phyloP scores from a whole-genome alignment of 1,140 invertebrate genomes.

The Pissodes strobi region DNA sequence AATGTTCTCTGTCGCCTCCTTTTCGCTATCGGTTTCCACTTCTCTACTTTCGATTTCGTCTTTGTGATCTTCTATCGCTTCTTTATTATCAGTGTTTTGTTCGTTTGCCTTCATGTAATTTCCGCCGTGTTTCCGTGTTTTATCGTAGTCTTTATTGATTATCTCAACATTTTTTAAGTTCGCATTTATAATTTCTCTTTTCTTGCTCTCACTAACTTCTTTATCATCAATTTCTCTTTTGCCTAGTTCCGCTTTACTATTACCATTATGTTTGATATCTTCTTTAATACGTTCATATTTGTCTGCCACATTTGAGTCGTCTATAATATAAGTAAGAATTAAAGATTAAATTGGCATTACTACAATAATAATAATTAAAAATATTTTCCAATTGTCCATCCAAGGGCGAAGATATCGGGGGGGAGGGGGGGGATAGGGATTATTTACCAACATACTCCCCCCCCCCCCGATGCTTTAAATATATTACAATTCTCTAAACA shows the following conservation, averaged over 20 bases:
- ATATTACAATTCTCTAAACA: too few relatives aligned
- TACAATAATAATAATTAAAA: neutral
- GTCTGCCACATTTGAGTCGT: neutral
- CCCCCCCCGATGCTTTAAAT: too few relatives aligned
- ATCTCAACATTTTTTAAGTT: constrained; percentile 3
- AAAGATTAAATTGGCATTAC: neutral
- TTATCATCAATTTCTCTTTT: constrained; percentile 1
- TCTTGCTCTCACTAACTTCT: constrained; percentile 9
- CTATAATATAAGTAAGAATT: too few relatives aligned
- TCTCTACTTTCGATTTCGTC: constrained; percentile 28
- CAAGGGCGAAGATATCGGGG: too few relatives aligned
- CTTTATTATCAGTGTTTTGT: constrained; percentile 4
- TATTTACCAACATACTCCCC: too few relatives aligned
- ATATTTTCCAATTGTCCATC: too few relatives aligned
- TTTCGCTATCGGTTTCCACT: constrained; percentile 14
- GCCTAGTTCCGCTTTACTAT: neutral
- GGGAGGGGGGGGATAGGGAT: too few relatives aligned
- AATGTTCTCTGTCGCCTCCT: neutral
- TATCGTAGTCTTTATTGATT: constrained; percentile 35
- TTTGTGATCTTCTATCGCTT: constrained; percentile 35
- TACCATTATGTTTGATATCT: neutral
- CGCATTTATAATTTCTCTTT: constrained; percentile 11
- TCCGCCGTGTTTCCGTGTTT: constrained; percentile 40
- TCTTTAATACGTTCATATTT: constrained; percentile 2
- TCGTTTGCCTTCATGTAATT: constrained; percentile 31